Evolutionary conservation across 2,113 vertebrate species (phyloP), one percentile per base, ranked within the genome.

Genomic region (Paradisaea rubra): DNA sequence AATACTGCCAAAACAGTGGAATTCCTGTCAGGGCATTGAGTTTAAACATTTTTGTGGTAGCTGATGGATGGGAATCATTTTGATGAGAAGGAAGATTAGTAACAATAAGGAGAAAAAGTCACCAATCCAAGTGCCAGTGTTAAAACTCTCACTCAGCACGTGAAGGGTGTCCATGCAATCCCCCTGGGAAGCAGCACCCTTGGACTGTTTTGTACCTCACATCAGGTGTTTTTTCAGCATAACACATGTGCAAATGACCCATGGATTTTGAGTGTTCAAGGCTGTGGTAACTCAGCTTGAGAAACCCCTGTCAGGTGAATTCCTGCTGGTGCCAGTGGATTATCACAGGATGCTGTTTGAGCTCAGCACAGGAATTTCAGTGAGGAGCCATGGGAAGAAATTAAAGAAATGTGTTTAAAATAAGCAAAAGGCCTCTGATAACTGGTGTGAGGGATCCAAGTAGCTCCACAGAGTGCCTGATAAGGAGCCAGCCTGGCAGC

Each of bases 131-230:
- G 11, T 33, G 12, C 19, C 19, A 13, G 21, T 11, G 27, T 54
- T 60, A 13, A 15, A 83, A 66, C 11, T 41, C 45, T 64, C 25
- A 7, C 33, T 19, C 15, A 10, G 11, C 33, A 28, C 0, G 0
- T 15, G 50, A 22, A 45, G 25, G 30, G 17, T 39, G 33, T 20
- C 39, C 12, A 2, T 25, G 31, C 22, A 28, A 7, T 31, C 37
- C 70, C 2, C 1, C 15, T 47, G 65, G 35, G 56, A 60, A 39
- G 42, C 13, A 3, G 14, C 9, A 0, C 33, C 20, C 52, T 63
- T 37, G 44, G 11, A 15, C 33, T 60, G 23, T 28, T 65, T 13
- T 37, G 35, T 47, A 17, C 59, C 39, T 41, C 28, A 15, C 9
- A 20, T 28, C 3, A 31, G 6, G 16, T 66, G 0, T 76, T 66